These are phyloP conservation scores for Astatoreochromis straeleni DNA, from an alignment of 2,113 vertebrate genomes.

Conservation along the genomic window DNA sequence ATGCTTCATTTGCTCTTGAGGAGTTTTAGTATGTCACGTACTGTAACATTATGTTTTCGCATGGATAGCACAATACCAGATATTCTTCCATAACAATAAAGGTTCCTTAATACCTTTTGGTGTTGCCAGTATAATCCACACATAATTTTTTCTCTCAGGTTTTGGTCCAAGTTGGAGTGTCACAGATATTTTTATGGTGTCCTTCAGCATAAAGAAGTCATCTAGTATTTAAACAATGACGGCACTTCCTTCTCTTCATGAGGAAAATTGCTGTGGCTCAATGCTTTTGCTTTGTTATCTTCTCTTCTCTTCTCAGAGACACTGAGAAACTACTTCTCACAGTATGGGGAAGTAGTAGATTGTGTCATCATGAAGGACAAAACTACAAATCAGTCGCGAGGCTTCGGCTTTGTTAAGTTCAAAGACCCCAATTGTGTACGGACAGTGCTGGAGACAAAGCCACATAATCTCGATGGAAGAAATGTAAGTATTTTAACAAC, in stretches of 20 bases:
- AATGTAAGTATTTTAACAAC: conserved; percentile 81
- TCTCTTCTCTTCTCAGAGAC: conserved; percentile 79
- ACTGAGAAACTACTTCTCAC: conserved; percentile 95
- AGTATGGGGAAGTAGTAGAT: conserved; percentile 98
- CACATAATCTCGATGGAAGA: conserved; percentile 94
- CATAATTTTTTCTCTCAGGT: background rate
- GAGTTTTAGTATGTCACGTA: background rate
- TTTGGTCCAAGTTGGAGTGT: background rate
- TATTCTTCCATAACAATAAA: background rate
- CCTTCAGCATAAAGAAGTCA: background rate
- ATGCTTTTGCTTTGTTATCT: background rate
- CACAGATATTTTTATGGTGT: background rate
- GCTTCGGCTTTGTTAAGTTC: conserved; percentile 99
- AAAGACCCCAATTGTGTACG: conserved; percentile 99
- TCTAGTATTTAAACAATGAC: background rate
- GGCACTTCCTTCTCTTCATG: background rate
- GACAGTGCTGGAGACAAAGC: conserved; percentile 95
- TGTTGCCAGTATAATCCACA: background rate
- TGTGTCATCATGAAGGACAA: conserved; percentile 99
- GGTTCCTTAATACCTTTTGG: background rate
- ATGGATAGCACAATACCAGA: background rate
- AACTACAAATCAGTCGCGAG: conserved; percentile 98
- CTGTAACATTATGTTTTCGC: background rate
- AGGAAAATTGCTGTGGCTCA: background rate
- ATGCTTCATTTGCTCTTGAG: background rate